Base-by-base conservation (phyloP, 1,140 invertebrate species). In the Scaptomyza montana region DNA sequence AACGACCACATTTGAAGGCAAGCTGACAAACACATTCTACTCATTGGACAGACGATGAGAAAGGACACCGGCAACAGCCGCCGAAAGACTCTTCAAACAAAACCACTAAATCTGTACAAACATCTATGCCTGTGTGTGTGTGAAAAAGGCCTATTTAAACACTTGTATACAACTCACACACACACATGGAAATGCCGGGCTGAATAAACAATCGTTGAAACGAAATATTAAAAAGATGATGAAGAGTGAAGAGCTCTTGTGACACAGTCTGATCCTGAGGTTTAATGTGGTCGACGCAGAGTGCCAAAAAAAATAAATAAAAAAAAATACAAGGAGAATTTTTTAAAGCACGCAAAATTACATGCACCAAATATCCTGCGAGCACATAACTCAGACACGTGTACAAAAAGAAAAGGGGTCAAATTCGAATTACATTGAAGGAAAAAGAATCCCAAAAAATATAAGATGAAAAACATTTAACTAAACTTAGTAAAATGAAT, bases 281-380 rank as follows among this genome's bases (percentile, higher is more conserved):
- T 86, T 87, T 86, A 63, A 75, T 85, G 78, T 67, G 67, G 57
- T 76, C 78, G 80, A 73, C 73, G 72, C 71, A 62, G 74, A 71
- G 71, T 28, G 46, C 55, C 69, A 63, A 77, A 77, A 43, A 41
- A 41, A 12, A 0, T 1, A 16, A 16, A 63, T 74, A 77, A 43
- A n/a, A 0, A 43, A 43, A 12, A 2, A 41, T 12, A 10, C 41
- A 80, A 84, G 84, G 84, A 80, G 85, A 77, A 89, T 89, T 89
- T 85, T 80, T 89, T 75, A 80, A 80, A 66, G 77, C 77, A 89
- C 79, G 84, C 84, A 89, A 84, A 89, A 89, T 89, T 89, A 89
- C 84, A 89, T 80, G 65, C 74, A 61, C 84, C 78, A 82, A 89
- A 87, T 89, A 78, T 86, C 62, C 78, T 73, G 61, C 51, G 50